A percentile compares a stretch with the other conserved stretches of the same genome.
Conservation (phyloP, 1,140 invertebrate genomes). For the Heliconius congener region DNA sequence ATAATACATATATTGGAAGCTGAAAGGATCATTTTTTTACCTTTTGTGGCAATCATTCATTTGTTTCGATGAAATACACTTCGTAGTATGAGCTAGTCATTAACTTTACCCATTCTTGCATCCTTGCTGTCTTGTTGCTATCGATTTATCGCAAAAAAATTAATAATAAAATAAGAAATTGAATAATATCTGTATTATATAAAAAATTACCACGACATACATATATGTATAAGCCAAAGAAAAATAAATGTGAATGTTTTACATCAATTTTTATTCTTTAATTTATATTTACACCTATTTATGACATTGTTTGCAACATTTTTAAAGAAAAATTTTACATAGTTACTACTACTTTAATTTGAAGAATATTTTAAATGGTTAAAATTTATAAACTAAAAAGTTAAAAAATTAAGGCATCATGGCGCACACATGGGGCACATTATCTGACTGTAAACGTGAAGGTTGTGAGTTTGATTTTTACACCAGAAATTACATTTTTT, state of each 20-base stretch:
- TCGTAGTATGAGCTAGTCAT: conserved; percentile 13
- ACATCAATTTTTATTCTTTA: not conserved
- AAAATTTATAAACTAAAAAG: no score
- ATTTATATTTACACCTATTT: not conserved
- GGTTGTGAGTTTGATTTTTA: no score
- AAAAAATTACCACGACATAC: conserved; percentile 29
- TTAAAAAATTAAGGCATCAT: no score
- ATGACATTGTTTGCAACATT: not conserved
- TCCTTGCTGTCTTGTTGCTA: not conserved
- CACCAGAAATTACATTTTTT: no score
- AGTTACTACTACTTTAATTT: no score
- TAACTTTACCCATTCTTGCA: not conserved
- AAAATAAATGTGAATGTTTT: conserved; percentile 28
- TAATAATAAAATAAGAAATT: not conserved
- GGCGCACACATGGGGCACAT: no score
- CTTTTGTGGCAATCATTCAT: not conserved
- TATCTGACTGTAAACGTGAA: no score
- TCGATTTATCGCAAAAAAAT: not conserved
- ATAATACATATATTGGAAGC: conserved; percentile 12
- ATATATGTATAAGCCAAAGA: conserved; percentile 56
- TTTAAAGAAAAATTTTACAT: no score
- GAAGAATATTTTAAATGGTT: no score
- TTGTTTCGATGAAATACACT: not conserved
- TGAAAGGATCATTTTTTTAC: not conserved
- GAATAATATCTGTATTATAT: not conserved